Conservation (phyloP, 64 coral and sea anemone genomes). For the Actinia equina region DNA sequence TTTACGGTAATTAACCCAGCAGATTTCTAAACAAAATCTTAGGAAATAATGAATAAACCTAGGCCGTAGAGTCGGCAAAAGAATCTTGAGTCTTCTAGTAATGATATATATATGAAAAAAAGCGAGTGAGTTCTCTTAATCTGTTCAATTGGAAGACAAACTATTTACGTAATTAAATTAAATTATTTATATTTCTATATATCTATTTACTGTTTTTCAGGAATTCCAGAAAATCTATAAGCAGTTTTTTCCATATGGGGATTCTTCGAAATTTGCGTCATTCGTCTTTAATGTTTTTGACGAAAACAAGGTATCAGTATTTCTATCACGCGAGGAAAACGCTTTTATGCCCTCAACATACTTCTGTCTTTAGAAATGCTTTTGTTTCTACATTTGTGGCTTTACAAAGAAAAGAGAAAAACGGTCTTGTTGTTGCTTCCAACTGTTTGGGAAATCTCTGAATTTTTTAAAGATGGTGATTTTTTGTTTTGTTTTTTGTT, state of each 20-base stretch:
- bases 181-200: not conserved
- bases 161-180: not conserved
- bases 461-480: not conserved
- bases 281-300: conserved; percentile 99
- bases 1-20: not conserved
- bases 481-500: not conserved
- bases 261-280: conserved; percentile 88
- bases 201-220: conserved; percentile 46
- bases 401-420: not conserved
- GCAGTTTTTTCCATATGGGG: conserved; percentile 95
- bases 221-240: conserved; percentile 99
- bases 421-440: not conserved
- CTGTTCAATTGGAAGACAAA: not conserved
- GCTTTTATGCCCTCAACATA: not conserved
- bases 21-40: not conserved
- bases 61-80: not conserved
- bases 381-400: not conserved
- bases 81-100: not conserved
- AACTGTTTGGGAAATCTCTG: not conserved
- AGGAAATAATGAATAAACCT: not conserved
- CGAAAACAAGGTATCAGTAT: conserved; percentile 78
- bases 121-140: not conserved
- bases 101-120: not conserved
- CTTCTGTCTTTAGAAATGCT: not conserved
- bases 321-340: not conserved